phyloP scores from a whole-genome alignment of 1,140 invertebrate species.

The Phymastichus coffea region DNA sequence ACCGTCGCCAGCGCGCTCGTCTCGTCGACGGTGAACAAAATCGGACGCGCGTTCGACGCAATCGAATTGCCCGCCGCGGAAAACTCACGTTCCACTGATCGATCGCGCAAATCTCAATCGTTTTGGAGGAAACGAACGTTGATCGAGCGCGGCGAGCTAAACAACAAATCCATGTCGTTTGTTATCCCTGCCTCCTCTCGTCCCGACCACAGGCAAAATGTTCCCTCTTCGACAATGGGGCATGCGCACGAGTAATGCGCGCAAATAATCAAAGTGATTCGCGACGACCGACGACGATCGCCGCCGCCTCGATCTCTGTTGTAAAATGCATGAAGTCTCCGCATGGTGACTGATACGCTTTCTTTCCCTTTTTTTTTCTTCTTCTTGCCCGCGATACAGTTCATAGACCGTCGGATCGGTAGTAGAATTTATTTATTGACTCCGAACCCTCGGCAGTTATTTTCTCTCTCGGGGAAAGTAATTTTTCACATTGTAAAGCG shows the following conservation, averaged over 20 bases:
- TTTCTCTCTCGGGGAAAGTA: no score
- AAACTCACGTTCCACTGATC: constrained; percentile 29
- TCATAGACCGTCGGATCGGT: no score
- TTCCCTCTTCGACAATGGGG: background rate
- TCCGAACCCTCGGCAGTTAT: no score
- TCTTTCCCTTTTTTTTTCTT: background rate
- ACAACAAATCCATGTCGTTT: constrained; percentile 4
- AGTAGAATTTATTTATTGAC: no score
- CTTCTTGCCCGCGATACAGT: background rate
- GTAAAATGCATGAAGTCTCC: constrained; percentile 27
- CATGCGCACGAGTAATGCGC: constrained; percentile 7
- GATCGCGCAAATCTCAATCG: background rate
- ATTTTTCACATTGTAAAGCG: no score
- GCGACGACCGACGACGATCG: background rate
- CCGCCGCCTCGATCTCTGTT: background rate
- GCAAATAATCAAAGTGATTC: constrained; percentile 28
- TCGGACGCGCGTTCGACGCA: no score
- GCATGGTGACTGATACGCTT: background rate
- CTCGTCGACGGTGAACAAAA: no score
- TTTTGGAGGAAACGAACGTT: no score
- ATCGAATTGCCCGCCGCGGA: no score
- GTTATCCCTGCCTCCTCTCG: no score
- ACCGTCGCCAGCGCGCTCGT: no score
- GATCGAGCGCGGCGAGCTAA: background rate
- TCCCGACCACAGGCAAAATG: no score